Evolutionary conservation across 2,888 invertebrate genomes (phyloP).

Genomic region (Rapana venosa): DNA sequence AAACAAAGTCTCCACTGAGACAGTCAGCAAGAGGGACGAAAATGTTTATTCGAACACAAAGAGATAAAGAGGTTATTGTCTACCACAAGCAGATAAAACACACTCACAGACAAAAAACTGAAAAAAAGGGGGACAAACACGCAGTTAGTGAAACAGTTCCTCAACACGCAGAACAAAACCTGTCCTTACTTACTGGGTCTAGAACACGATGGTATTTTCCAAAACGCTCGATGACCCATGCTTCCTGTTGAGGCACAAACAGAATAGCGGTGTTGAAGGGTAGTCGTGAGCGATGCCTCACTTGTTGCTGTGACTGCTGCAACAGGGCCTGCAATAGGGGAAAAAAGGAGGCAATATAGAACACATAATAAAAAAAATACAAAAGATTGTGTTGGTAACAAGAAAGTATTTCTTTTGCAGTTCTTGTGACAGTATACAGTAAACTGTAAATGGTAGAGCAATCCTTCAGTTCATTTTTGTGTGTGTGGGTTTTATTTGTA

Average conservation of each 20-base stretch:
- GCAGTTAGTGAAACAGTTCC: not conserved
- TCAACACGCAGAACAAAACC: not conserved
- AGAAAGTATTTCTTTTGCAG: too few species aligned
- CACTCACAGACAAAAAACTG: not conserved
- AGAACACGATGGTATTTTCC: constrained; percentile 96
- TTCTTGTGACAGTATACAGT: too few species aligned
- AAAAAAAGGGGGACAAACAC: too few species aligned
- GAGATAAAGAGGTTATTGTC: not conserved
- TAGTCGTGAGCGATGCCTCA: constrained; percentile 59
- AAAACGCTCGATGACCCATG: constrained; percentile 93
- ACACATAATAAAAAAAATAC: too few species aligned
- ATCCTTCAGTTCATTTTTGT: too few species aligned
- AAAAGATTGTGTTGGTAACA: too few species aligned
- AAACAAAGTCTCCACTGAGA: too few species aligned
- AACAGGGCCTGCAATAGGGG: constrained; percentile 49
- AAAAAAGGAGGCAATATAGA: too few species aligned
- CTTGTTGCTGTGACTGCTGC: constrained; percentile 54
- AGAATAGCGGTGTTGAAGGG: constrained; percentile 91
- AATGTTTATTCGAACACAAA: not conserved
- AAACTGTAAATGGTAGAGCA: too few species aligned
- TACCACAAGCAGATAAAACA: not conserved
- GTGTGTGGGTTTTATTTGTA: too few species aligned
- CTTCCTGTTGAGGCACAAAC: constrained; percentile 99
- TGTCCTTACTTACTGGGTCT: constrained; percentile 85
- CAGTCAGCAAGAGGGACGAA: too few species aligned